These are phyloP conservation scores for Lacerta viridis DNA, from an alignment of 2,797 vertebrate genomes.

Conservation along the genomic window DNA sequence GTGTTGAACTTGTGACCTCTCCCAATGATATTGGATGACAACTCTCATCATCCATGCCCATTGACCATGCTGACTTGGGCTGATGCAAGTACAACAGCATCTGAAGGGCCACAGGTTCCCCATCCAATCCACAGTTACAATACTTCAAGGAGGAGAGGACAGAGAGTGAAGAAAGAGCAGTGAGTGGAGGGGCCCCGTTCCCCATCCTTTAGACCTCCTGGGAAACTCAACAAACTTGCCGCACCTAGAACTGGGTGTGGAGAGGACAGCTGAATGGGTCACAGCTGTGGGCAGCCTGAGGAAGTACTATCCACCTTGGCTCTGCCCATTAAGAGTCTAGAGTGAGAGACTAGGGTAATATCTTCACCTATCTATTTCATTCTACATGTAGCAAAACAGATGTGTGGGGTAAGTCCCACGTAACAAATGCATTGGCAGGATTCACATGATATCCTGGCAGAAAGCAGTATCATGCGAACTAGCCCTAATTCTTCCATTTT, in stretches of 20 bases:
- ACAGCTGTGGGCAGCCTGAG: no score
- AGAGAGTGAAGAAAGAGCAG: no score
- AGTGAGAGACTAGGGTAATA: no score
- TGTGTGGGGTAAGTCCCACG: background rate
- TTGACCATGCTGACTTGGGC: background rate
- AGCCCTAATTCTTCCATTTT: background rate
- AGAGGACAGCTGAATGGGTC: no score
- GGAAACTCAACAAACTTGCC: no score
- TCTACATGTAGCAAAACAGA: background rate
- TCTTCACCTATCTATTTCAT: background rate
- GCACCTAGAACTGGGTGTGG: no score
- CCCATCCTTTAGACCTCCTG: no score
- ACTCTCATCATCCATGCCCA: background rate
- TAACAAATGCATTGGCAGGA: background rate
- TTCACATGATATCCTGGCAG: background rate
- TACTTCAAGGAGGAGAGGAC: no score
- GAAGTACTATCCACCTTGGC: no score
- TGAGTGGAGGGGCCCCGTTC: no score
- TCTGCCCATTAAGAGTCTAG: no score
- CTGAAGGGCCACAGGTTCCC: background rate
- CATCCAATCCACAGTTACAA: background rate
- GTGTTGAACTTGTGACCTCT: no score
- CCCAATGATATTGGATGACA: background rate
- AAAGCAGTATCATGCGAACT: background rate
- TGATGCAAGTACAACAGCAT: background rate